phyloP scores from a whole-genome alignment of 1,140 invertebrate species.

The Araneus ventricosus region DNA sequence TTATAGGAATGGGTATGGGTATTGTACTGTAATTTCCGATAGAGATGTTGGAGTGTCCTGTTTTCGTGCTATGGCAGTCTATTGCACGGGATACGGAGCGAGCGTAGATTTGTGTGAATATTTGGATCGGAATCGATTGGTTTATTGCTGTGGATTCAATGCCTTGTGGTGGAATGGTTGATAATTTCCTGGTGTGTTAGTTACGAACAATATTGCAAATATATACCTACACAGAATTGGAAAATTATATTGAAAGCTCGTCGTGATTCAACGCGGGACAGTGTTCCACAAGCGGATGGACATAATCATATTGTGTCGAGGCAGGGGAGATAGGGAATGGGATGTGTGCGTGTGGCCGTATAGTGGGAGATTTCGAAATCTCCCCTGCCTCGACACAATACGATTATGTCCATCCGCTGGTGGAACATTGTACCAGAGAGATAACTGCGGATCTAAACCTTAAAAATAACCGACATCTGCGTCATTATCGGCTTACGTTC shows the following conservation, averaged over 20 bases:
- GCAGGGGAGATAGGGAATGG: not conserved
- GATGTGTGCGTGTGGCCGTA: not conserved
- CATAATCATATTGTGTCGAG: not conserved
- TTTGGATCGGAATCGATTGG: no score
- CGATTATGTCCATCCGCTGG: not conserved
- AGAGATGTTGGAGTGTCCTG: no score
- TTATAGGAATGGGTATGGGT: not conserved
- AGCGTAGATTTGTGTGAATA: no score
- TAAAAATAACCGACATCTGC: constrained; percentile 1
- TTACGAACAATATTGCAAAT: not conserved
- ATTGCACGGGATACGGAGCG: no score
- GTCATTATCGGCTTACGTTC: constrained; percentile 17
- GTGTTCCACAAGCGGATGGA: not conserved
- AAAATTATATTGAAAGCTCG: no score
- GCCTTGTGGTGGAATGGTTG: not conserved
- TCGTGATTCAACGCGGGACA: no score
- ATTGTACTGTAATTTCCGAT: not conserved
- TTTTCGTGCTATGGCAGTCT: not conserved
- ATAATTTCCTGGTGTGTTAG: not conserved
- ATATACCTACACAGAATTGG: not conserved
- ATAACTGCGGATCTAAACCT: not conserved
- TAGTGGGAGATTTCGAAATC: not conserved
- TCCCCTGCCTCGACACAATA: not conserved
- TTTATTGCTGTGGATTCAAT: not conserved
- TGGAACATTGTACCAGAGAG: not conserved